These are phyloP conservation scores for Periophthalmodon schlosseri DNA, from an alignment of 2,113 vertebrate species.

Conservation along the genomic window DNA sequence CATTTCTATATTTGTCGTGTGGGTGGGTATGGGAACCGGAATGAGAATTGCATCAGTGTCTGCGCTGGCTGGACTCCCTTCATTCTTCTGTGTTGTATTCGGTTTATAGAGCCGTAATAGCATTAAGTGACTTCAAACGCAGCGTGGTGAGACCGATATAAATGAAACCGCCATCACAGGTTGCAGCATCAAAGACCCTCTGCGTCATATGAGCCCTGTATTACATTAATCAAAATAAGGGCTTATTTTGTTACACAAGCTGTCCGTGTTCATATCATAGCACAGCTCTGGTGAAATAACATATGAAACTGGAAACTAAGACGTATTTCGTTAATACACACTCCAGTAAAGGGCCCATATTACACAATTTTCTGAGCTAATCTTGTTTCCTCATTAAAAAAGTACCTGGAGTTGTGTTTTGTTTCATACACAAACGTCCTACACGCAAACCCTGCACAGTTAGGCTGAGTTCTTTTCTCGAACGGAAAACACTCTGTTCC, in stretches of 20 bases:
- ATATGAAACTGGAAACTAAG: not conserved
- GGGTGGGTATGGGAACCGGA: not conserved
- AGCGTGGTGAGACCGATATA: slow-evolving; percentile 16
- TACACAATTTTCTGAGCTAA: no score
- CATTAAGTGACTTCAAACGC: slow-evolving; percentile 27
- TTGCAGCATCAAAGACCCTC: slow-evolving; percentile 33
- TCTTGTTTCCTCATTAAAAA: no score
- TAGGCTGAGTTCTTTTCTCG: no score
- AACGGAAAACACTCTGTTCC: no score
- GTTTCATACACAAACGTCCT: no score
- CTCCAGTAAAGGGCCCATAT: not conserved
- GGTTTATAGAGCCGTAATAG: slow-evolving; percentile 24
- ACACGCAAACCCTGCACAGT: no score
- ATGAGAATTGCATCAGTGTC: slow-evolving; percentile 38
- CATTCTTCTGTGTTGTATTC: not conserved
- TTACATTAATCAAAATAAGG: slow-evolving; percentile 22
- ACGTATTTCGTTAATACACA: not conserved
- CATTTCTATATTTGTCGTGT: slow-evolving; percentile 18
- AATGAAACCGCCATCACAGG: slow-evolving; percentile 4
- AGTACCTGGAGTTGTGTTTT: no score
- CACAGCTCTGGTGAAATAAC: not conserved
- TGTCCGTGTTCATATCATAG: slow-evolving; percentile 1
- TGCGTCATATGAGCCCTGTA: slow-evolving; percentile 18
- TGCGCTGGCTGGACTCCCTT: slow-evolving; percentile 10
- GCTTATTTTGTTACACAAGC: slow-evolving; percentile 5